These are phyloP conservation scores for Laspeyria flexula DNA, from an alignment of 2,888 invertebrate species.

Conservation along the genomic window DNA sequence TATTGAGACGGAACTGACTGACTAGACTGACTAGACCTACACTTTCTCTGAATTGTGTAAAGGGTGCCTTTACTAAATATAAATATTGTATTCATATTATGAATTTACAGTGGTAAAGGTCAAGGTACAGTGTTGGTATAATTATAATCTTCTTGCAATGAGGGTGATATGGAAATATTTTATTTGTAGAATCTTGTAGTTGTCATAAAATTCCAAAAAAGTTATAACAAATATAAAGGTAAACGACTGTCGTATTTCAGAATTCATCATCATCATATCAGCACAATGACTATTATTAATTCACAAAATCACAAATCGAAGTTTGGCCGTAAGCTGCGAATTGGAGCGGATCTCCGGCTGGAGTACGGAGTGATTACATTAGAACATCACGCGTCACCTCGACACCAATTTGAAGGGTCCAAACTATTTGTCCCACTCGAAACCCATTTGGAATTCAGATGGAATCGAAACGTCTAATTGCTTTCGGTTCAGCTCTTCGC, in stretches of 20 bases:
- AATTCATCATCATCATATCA: too few relatives aligned
- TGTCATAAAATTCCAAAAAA: too few relatives aligned
- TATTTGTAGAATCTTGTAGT: too few relatives aligned
- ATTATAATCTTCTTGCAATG: too few relatives aligned
- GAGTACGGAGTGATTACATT: constrained; percentile 45
- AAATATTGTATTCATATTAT: too few relatives aligned
- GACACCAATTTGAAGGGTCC: constrained; percentile 51
- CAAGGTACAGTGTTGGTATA: too few relatives aligned
- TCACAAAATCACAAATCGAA: constrained; percentile 39
- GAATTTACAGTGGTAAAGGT: too few relatives aligned
- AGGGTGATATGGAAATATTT: too few relatives aligned
- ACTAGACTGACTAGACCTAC: constrained; percentile 7
- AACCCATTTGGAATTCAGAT: constrained; percentile 69
- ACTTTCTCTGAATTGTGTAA: not conserved
- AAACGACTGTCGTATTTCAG: too few relatives aligned
- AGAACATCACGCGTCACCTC: constrained; percentile 54
- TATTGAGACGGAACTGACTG: constrained; percentile 10
- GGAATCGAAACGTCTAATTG: constrained; percentile 74
- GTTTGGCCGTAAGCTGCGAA: constrained; percentile 39
- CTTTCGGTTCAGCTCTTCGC: constrained; percentile 63
- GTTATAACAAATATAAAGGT: too few relatives aligned
- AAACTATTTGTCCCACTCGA: constrained; percentile 52
- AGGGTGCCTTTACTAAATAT: not conserved
- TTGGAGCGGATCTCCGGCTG: constrained; percentile 21
- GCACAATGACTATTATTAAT: too few relatives aligned